Percentiles rank a stretch among this genome's conserved stretches.
Evolutionary conservation across 1,140 invertebrate genomes (phyloP).

Genomic region (Lasaia peninsularis): DNA sequence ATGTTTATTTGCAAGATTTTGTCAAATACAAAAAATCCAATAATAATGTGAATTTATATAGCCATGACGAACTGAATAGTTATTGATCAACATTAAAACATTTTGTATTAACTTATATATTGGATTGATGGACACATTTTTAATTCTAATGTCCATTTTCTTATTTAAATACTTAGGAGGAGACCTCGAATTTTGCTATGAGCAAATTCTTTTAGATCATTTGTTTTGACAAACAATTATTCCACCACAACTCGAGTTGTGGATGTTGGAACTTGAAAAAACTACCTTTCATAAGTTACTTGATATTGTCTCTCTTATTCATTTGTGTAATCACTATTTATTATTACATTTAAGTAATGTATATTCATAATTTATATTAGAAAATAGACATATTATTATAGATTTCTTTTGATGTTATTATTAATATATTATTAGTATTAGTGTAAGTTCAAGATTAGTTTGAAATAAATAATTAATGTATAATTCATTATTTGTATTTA

Average conservation of each 20-base stretch:
- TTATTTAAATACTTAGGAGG: conserved; percentile 15
- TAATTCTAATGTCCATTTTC: conserved; percentile 15
- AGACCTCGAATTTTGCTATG: conserved; percentile 5
- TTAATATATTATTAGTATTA: conserved; percentile 63
- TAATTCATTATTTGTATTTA: conserved; percentile 50
- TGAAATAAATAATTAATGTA: conserved; percentile 37
- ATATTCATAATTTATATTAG: conserved; percentile 73
- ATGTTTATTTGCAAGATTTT: neutral
- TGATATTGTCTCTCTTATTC: conserved; percentile 77
- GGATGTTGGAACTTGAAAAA: conserved; percentile 11
- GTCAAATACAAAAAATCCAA: neutral
- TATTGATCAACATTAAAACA: conserved; percentile 21
- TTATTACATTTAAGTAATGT: conserved; percentile 74
- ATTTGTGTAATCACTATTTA: conserved; percentile 72
- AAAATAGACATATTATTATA: conserved; percentile 65
- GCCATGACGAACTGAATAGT: conserved; percentile 48
- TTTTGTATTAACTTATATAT: conserved; percentile 20
- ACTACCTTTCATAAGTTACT: conserved; percentile 39
- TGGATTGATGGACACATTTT: conserved; percentile 15
- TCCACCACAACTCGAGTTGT: conserved; percentile 8
- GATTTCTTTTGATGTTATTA: conserved; percentile 72
- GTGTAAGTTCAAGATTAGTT: conserved; percentile 70
- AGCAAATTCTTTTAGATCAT: conserved; percentile 4
- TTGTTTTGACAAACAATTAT: conserved; percentile 9
- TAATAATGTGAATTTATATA: conserved; percentile 33